Base-by-base conservation (phyloP, 2,888 invertebrate genomes). In the Aleiodes leptofemur region DNA sequence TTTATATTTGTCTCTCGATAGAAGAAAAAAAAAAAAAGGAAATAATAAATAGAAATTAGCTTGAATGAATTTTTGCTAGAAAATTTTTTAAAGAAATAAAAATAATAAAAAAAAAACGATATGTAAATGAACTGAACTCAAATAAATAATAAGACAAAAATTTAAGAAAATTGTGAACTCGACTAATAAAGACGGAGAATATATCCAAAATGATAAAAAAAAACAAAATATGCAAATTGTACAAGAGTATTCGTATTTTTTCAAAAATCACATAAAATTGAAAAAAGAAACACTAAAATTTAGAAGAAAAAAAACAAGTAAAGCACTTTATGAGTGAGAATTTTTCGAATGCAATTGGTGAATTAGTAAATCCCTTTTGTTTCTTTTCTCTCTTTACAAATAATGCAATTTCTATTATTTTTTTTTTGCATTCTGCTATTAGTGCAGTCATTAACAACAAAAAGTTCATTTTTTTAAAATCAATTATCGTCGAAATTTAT, bases 211-310 rank as follows among this genome's bases (percentile, higher is more conserved):
- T 55, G 55, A 76, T 64, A 76, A 73, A 23, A 69, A 73, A 69
- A 6, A 76, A 73, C n/a, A 69, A 73, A 69, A 6, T 34, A 43
- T 43, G 56, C 50, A 72, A 70, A 43, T 43, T 61, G 72, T 76
- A 77, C 73, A 69, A 77, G 76, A 77, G 76, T 80, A 72, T 80
- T 76, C 77, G 75, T 82, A 82, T 82, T 82, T 82, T 82, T 81
- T 73, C 81, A 82, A 78, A 69, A 79, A 80, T 72, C 57, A 69
- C 43, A 74, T 57, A 69, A 57, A 59, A 43, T 69, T 23, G 14
- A 71, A 43, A 8, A 38, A 16, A 55, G 34, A 16, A 55, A 43
- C 64, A 64, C 16, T 57, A 68, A 71, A 34, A 57, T 57, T 66
- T 13, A 56, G 23, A 23, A 23, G 23, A 23, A 69, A 55, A 50